Conservation (phyloP, 1,140 invertebrate species). For the Aphaenogaster rudis region DNA sequence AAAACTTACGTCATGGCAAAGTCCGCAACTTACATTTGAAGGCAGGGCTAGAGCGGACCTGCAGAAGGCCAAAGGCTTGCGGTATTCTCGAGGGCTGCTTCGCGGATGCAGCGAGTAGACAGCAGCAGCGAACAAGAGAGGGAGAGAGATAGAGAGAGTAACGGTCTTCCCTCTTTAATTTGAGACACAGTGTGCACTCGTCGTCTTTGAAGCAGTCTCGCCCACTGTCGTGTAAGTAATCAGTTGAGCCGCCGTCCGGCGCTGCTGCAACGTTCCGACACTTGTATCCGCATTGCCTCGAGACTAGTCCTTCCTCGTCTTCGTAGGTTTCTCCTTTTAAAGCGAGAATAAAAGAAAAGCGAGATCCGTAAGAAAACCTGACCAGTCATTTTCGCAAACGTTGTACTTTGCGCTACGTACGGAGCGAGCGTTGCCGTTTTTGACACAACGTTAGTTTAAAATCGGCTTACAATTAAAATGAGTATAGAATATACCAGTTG, state of each 20-base stretch:
- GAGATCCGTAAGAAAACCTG: background rate
- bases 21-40: conserved; percentile 73
- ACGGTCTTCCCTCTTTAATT: conserved; percentile 83
- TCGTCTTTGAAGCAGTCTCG: conserved; percentile 81
- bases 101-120: conserved; percentile 39
- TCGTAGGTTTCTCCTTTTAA: conserved; percentile 1
- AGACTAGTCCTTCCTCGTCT: conserved; percentile 22
- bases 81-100: conserved; percentile 59
- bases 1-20: conserved; percentile 75
- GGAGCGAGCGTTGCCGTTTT: background rate
- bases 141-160: background rate
- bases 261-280: conserved; percentile 50
- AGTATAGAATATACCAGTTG: background rate
- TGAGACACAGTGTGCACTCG: conserved; percentile 74
- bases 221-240: conserved; percentile 81
- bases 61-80: conserved; percentile 63
- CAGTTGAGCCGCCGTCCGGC: conserved; percentile 77
- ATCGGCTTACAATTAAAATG: background rate
- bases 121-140: conserved; percentile 17
- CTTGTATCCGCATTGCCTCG: conserved; percentile 52
- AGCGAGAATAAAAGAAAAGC: conserved; percentile 25
- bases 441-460: background rate
- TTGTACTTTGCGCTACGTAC: background rate
- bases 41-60: conserved; percentile 54
- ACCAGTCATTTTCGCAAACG: background rate